Base-by-base conservation (phyloP, 2,797 vertebrate genomes). In the Arctocebus calabarensis region DNA sequence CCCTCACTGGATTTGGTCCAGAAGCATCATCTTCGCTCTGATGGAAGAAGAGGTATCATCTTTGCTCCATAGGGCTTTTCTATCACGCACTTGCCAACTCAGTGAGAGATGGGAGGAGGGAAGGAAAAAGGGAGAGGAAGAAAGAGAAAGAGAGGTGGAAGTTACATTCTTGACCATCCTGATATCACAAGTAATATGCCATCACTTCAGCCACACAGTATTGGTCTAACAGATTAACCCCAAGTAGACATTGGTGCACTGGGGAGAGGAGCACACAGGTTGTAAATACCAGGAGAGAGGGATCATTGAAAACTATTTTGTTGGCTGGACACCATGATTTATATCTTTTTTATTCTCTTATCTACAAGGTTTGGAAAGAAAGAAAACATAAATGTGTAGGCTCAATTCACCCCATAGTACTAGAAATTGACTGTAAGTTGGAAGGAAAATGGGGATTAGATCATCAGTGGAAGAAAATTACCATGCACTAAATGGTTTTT, bases 401-500 rank as follows among this genome's bases (percentile, higher is more conserved):
- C 81, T 97, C 27, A 16, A 12, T 22, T 57, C 11, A 75, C 62
- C 20, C 5, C n/a, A 5, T 25, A 3, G 40, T 84, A 86, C 27
- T 45, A 96, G 25, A 85, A 96, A 84, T 71, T 25, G 17, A 45
- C 0, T 32, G 55, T 25, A 55, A 32, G 11, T 78, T 97, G 84
- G 40, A 90, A 29, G 70, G 75, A 91, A 62, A 90, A 20, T 2
- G 16, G 27, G 4, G 10, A n/a, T 74, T 87, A 81, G 79, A 55
- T 59, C 27, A 84, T 86, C 37, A 16, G 37, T n/a, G 32, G 55
- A 64, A 43, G 37, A 2, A 84, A 84, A 77, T 27, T 82, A 73
- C 88, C 88, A 88, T 74, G 57, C 29, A 66, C 29, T 87, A 48
- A 88, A 91, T 95, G 40, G 25, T 70, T 92, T 96, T 93, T 93